phyloP scores from a whole-genome alignment of 2,888 invertebrate species.

The Salpingus planirostris region DNA sequence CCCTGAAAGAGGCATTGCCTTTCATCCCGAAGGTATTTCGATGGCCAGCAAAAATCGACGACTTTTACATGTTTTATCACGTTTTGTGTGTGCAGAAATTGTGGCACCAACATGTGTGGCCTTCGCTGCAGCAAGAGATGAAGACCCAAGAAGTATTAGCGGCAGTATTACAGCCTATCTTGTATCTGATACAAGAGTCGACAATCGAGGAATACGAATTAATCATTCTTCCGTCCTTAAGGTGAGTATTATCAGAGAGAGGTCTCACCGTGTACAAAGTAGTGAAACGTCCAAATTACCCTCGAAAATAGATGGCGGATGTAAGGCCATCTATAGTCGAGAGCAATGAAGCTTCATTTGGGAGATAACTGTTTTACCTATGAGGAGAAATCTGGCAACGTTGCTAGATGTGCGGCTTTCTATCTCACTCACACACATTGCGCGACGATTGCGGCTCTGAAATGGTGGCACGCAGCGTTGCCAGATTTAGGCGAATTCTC shows the following conservation, averaged over 20 bases:
- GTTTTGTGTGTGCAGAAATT: slow-evolving; percentile 91
- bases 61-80: neutral
- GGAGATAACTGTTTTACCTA: no score
- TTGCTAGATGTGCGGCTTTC: no score
- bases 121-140: slow-evolving; percentile 77
- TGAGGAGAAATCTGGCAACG: no score
- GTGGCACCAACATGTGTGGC: slow-evolving; percentile 92
- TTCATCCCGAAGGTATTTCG: slow-evolving; percentile 87
- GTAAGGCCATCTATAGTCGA: no score
- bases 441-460: no score
- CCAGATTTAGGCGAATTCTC: no score
- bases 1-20: slow-evolving; percentile 77
- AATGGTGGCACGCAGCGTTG: no score
- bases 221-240: slow-evolving; percentile 74
- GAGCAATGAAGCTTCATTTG: no score
- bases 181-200: slow-evolving; percentile 73
- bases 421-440: no score
- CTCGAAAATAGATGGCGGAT: no score
- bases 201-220: slow-evolving; percentile 70
- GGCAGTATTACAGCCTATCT: slow-evolving; percentile 73
- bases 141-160: slow-evolving; percentile 78
- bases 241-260: slow-evolving; percentile 55
- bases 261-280: slow-evolving; percentile 4
- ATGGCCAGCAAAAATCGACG: slow-evolving; percentile 32
- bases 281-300: no score